phyloP scores from a whole-genome alignment of 2,797 vertebrate species.

The Cyprinella venusta region DNA sequence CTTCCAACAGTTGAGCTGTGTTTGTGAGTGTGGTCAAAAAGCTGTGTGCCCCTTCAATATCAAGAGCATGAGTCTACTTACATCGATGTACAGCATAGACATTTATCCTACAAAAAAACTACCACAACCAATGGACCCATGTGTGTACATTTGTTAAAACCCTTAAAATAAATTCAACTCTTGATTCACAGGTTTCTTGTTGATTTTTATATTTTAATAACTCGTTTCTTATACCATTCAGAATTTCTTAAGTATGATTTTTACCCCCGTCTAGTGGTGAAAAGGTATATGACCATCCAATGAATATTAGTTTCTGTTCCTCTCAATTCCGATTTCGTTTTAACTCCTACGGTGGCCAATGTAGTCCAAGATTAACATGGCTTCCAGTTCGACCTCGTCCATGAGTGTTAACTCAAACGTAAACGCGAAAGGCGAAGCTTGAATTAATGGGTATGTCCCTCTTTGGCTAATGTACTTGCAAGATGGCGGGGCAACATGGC shows the following conservation, averaged over 20 bases:
- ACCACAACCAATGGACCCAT: conserved; percentile 21
- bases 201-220: background rate
- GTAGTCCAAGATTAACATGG: too few species aligned
- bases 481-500: too few species aligned
- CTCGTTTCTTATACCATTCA: background rate
- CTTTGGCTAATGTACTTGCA: too few species aligned
- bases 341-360: too few species aligned
- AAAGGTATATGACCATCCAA: too few species aligned
- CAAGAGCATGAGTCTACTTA: conserved; percentile 47
- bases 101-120: background rate
- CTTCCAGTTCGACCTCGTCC: too few species aligned
- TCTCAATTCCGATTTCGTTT: too few species aligned
- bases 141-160: conserved; percentile 34
- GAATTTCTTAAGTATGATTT: background rate
- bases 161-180: conserved; percentile 29
- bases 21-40: conserved; percentile 73
- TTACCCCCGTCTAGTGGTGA: too few species aligned
- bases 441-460: too few species aligned
- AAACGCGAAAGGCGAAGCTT: too few species aligned
- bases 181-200: background rate
- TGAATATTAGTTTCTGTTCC: too few species aligned
- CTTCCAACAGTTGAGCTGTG: conserved; percentile 77
- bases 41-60: conserved; percentile 66
- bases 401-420: too few species aligned
- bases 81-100: conserved; percentile 31